Conservation (phyloP, 2,888 invertebrate species). For the Dione juno region DNA sequence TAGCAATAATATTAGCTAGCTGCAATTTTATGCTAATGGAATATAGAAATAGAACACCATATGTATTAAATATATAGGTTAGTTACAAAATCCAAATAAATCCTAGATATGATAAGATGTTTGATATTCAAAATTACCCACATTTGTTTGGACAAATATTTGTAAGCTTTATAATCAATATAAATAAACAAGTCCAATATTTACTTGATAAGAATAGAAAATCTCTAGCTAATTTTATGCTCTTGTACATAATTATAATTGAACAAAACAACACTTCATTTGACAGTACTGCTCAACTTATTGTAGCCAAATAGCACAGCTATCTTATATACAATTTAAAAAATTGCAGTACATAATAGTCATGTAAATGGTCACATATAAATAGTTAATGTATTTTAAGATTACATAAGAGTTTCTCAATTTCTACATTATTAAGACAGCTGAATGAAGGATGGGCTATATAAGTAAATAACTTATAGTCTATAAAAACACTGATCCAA, state of each 20-base stretch:
- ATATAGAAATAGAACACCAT: not conserved
- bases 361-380: too few relatives aligned
- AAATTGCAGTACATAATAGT: too few relatives aligned
- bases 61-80: not conserved
- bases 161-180: not conserved
- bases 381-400: too few relatives aligned
- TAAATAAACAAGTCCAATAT: not conserved
- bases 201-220: not conserved
- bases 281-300: constrained; percentile 57
- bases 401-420: too few relatives aligned
- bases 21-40: too few relatives aligned
- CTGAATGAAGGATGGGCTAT: too few relatives aligned
- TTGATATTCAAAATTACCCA: not conserved
- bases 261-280: not conserved
- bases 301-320: too few relatives aligned
- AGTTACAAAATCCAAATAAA: not conserved
- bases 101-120: not conserved
- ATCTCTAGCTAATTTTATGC: not conserved
- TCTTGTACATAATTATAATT: not conserved
- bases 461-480: too few relatives aligned
- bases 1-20: too few relatives aligned
- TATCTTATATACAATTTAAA: too few relatives aligned
- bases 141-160: not conserved
- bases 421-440: too few relatives aligned
- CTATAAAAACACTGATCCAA: too few relatives aligned